Conservation (phyloP, 2,888 invertebrate species). For the Hydropsyche betteni region DNA sequence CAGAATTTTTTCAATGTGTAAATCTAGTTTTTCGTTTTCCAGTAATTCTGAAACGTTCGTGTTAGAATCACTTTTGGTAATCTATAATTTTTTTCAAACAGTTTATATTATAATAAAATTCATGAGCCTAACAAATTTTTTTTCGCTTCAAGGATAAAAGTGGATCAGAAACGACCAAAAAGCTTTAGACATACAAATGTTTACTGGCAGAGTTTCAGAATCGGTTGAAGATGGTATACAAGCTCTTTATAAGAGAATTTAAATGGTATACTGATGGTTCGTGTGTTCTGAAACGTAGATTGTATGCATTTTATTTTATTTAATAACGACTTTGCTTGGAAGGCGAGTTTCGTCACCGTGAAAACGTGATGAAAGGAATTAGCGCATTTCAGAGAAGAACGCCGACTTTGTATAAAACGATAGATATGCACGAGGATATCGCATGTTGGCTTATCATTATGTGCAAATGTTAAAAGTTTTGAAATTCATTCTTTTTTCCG, state of each 20-base stretch:
- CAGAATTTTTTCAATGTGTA: not conserved
- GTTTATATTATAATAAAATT: not conserved
- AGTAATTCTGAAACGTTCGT: no score
- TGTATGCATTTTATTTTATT: slow-evolving; percentile 23
- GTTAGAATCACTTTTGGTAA: not conserved
- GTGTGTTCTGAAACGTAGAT: slow-evolving; percentile 18
- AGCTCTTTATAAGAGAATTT: not conserved
- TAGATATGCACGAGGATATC: slow-evolving; percentile 30
- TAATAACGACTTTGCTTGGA: slow-evolving; percentile 28
- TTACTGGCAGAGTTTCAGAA: no score
- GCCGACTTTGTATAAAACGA: not conserved
- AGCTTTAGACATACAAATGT: no score
- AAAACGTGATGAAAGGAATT: slow-evolving; percentile 40
- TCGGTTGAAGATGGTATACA: not conserved
- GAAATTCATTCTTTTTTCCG: no score
- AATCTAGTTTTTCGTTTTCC: not conserved
- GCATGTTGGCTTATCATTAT: slow-evolving; percentile 23
- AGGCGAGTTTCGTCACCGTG: slow-evolving; percentile 16
- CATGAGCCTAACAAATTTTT: not conserved
- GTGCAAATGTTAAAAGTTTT: slow-evolving; percentile 3
- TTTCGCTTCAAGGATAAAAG: not conserved
- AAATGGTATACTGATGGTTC: not conserved
- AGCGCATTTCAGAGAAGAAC: slow-evolving; percentile 33
- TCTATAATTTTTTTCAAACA: not conserved
- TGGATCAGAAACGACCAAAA: no score